phyloP scores from a whole-genome alignment of 2,888 invertebrate species.

The Linnaemya tessellans region DNA sequence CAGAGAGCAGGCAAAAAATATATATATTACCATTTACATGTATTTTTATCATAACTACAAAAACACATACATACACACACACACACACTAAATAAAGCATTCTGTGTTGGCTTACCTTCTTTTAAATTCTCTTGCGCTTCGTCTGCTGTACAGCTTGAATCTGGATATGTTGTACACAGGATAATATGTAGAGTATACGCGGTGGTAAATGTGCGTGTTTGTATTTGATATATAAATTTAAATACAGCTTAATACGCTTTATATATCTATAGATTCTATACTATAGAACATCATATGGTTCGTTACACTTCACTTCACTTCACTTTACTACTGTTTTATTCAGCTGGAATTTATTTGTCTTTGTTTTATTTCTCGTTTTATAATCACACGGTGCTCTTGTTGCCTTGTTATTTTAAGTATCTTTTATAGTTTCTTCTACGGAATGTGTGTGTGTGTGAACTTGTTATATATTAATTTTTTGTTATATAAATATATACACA shows the following conservation, averaged over 20 bases:
- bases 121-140: not conserved
- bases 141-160: not conserved
- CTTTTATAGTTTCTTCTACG: constrained; percentile 2
- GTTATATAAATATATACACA: not conserved
- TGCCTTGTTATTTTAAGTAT: constrained; percentile 12
- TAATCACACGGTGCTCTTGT: constrained; percentile 18
- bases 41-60: not conserved
- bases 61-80: not conserved
- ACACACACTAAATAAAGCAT: not conserved
- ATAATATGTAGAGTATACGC: too few species aligned
- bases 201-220: not conserved
- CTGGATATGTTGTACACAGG: not conserved
- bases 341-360: not conserved
- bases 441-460: not conserved
- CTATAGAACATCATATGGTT: constrained; percentile 30
- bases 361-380: constrained; percentile 1
- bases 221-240: constrained; percentile 50
- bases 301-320: constrained; percentile 67
- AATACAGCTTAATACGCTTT: constrained; percentile 59
- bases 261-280: constrained; percentile 16
- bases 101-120: not conserved
- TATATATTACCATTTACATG: constrained; percentile 26
- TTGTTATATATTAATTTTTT: not conserved
- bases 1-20: not conserved
- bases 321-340: constrained; percentile 56